Conservation (phyloP, 2,888 invertebrate genomes). For the Magallana nippona region DNA sequence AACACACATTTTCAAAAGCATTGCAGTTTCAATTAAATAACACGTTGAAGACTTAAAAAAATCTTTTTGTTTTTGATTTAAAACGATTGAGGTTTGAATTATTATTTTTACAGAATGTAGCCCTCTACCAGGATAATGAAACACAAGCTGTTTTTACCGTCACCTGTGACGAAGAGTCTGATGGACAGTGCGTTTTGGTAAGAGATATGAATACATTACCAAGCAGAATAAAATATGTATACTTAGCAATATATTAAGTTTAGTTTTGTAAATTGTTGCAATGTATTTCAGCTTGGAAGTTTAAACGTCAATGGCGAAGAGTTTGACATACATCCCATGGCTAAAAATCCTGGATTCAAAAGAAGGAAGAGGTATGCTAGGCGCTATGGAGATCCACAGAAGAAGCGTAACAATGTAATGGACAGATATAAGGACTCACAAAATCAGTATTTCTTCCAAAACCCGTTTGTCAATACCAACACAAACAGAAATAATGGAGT, state of each 20-base stretch:
- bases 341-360: background rate
- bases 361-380: slow-evolving; percentile 26
- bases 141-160: slow-evolving; percentile 42
- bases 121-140: slow-evolving; percentile 43
- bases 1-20: too few species aligned
- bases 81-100: too few species aligned
- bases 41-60: too few species aligned
- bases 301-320: slow-evolving; percentile 41
- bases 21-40: too few species aligned
- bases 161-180: slow-evolving; percentile 39
- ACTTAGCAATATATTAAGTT: too few species aligned
- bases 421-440: background rate
- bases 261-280: background rate
- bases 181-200: slow-evolving; percentile 45
- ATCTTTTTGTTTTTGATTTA: too few species aligned
- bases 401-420: background rate
- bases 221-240: too few species aligned
- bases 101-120: slow-evolving; percentile 46
- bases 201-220: background rate
- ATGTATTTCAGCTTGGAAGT: slow-evolving; percentile 39
- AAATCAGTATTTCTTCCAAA: background rate
- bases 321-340: slow-evolving; percentile 40
- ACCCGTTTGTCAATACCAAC: background rate
- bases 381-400: background rate
- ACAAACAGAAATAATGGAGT: background rate